These are phyloP conservation scores for Gymnobelideus leadbeateri DNA, from an alignment of 2,113 vertebrate genomes.

Conservation along the genomic window DNA sequence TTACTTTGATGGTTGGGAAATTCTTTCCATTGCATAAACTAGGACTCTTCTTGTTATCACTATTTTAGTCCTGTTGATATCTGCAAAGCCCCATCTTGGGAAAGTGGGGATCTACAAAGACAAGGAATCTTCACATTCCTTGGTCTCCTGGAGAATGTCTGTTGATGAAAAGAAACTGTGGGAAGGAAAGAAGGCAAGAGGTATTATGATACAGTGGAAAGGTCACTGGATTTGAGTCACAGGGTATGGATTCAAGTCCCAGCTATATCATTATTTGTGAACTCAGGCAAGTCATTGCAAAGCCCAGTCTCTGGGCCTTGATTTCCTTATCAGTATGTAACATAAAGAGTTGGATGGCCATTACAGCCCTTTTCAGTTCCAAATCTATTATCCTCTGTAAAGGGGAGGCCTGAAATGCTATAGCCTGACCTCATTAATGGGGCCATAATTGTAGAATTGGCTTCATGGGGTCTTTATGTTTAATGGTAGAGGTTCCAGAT, in stretches of 20 bases:
- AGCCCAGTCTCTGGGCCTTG: not conserved
- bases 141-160: not conserved
- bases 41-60: slow-evolving; percentile 73
- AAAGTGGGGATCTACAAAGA: slow-evolving; percentile 53
- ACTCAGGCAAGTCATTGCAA: not conserved
- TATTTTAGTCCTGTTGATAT: slow-evolving; percentile 62
- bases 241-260: not conserved
- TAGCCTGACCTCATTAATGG: not conserved
- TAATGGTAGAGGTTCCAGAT: not conserved
- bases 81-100: slow-evolving; percentile 56
- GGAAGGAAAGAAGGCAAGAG: slow-evolving; percentile 11
- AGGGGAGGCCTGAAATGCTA: not conserved
- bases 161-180: not conserved
- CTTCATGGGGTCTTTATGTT: not conserved
- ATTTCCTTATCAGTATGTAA: not conserved
- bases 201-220: slow-evolving; percentile 4
- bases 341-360: not conserved
- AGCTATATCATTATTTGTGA: not conserved
- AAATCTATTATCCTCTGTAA: not conserved
- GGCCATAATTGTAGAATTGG: not conserved
- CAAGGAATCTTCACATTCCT: not conserved
- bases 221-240: not conserved
- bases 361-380: not conserved
- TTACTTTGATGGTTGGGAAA: slow-evolving; percentile 66
- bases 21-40: slow-evolving; percentile 39